Conservation (phyloP, 1,140 invertebrate genomes). For the Drosophila pandora region DNA sequence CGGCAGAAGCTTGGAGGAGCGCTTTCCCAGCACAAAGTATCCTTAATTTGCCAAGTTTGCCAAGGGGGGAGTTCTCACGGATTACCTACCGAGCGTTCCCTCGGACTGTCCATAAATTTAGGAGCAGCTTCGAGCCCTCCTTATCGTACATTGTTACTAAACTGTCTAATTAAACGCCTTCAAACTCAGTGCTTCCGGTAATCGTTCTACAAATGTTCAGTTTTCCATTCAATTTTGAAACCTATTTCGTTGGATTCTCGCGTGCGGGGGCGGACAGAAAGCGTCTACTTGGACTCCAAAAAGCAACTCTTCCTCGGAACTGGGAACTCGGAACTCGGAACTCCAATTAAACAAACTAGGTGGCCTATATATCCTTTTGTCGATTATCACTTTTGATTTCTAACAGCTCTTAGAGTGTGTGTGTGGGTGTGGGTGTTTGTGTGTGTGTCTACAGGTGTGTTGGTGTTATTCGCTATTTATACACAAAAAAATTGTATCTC, state of each 20-base stretch:
- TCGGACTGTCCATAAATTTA: no score
- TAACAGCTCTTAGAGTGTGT: conserved; percentile 45
- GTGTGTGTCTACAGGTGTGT: conserved; percentile 34
- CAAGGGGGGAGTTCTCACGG: neutral
- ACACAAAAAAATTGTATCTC: conserved; percentile 55
- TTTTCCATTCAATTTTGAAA: conserved; percentile 65
- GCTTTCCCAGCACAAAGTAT: conserved; percentile 23
- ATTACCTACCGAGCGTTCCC: neutral
- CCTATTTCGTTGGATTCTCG: conserved; percentile 57
- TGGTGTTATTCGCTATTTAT: conserved; percentile 60
- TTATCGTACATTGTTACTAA: neutral
- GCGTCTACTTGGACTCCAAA: conserved; percentile 19
- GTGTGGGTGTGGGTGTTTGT: conserved; percentile 8
- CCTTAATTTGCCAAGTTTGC: conserved; percentile 4
- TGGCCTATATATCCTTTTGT: conserved; percentile 1
- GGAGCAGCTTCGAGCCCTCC: no score
- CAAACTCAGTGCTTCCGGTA: neutral
- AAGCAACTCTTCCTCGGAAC: conserved; percentile 1
- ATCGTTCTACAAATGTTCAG: no score
- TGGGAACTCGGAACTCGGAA: conserved; percentile 2
- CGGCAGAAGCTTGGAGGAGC: conserved; percentile 18
- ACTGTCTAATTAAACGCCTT: conserved; percentile 22
- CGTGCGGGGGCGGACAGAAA: conserved; percentile 22
- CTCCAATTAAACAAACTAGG: conserved; percentile 17
- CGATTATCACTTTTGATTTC: conserved; percentile 46